Evolutionary conservation across 1,140 invertebrate genomes (phyloP), one percentile per base, ranked within the genome.

Genomic region (Diuraphis noxia): DNA sequence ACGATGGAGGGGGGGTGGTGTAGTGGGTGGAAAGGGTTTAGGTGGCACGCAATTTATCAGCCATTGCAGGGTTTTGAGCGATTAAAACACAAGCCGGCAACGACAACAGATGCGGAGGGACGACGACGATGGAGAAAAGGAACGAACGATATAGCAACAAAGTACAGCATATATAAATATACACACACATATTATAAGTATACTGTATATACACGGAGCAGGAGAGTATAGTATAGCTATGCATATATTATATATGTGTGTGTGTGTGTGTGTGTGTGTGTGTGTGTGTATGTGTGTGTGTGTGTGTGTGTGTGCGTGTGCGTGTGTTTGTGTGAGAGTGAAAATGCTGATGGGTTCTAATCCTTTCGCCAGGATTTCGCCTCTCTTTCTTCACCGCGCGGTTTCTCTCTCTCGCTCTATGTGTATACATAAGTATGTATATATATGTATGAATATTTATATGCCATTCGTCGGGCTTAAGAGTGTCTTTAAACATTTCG

Each of bases 401-500:
- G 40, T 9, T 43, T 25, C n/a, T 9, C 46, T 46, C 46, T n/a
- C n/a, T 8, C n/a, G 8, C 43, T 10, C n/a, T 4, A 8, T 34
- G 4, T n/a, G 10, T 56, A 49, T 25, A 34, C 21, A 49, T 46
- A 49, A 1, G 23, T 36, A 38, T 40, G 13, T 56, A 56, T n/a
- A 43, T 46, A 49, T 25, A n/a, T 46, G 77, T 82, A 91, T 91
- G 88, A 91, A 91, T 91, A 91, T 91, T 91, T 91, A 91, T 91
- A 82, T 77, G 77, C 88, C 41, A 49, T 81, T 91, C 88, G 88
- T 91, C 43, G 88, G 72, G 88, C 88, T 91, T 91, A 91, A 91
- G 56, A 63, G 88, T 91, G 88, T 91, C 88, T 91, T 91, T 91
- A 91, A 91, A 91, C 88, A 91, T 91, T 82, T 82, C 88, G 63